A percentile compares a stretch with the other conserved stretches of the same genome.
These are phyloP conservation scores for Rynchops niger DNA, from an alignment of 2,113 vertebrate genomes.

Conservation along the genomic window DNA sequence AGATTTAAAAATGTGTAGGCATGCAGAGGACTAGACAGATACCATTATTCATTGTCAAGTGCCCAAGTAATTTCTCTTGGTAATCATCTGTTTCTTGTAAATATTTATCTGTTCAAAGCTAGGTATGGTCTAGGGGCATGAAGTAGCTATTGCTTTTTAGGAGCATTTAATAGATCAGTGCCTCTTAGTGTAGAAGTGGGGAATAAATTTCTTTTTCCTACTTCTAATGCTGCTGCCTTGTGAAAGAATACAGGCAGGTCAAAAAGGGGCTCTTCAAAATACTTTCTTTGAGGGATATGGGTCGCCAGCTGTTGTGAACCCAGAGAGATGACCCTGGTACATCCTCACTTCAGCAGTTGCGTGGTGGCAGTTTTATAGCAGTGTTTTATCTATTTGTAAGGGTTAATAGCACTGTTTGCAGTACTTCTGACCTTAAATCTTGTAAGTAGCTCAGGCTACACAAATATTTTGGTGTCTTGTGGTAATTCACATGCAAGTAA, in stretches of 20 bases:
- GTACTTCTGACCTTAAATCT: neutral
- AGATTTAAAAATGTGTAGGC: neutral
- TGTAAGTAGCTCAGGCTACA: neutral
- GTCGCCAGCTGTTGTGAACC: neutral
- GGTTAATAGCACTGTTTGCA: neutral
- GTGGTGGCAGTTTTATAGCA: neutral
- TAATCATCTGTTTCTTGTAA: neutral
- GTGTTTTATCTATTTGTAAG: neutral
- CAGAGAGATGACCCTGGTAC: neutral
- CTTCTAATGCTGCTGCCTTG: neutral
- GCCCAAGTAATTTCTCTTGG: neutral
- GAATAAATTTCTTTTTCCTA: neutral
- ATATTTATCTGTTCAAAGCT: neutral
- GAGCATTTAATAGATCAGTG: neutral
- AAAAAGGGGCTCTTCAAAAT: neutral
- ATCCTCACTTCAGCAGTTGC: neutral
- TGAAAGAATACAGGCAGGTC: neutral
- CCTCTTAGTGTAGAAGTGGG: neutral
- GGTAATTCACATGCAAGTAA: slow-evolving; percentile 6
- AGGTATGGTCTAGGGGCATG: neutral
- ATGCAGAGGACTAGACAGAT: neutral
- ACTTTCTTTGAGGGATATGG: neutral
- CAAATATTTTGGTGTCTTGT: neutral
- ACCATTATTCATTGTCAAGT: slow-evolving; percentile 29
- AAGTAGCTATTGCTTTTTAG: neutral